Evolutionary conservation across 2,113 vertebrate species (phyloP).

Genomic region (Potamarius usumacintae): DNA sequence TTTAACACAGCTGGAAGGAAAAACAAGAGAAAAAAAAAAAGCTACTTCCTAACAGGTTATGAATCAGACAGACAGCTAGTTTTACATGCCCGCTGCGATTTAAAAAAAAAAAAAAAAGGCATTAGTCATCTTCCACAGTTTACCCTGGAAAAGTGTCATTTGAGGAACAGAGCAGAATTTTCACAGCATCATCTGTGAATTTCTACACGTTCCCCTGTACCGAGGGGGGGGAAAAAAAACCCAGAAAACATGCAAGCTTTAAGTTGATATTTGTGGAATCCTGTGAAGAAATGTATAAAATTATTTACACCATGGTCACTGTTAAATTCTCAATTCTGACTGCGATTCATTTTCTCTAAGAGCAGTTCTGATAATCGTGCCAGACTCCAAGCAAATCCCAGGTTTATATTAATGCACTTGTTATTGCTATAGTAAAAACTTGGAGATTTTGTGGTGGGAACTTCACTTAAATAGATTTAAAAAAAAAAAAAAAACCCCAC

Average conservation of each 20-base stretch:
- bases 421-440: not conserved
- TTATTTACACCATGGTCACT: not conserved
- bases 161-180: not conserved
- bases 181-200: not conserved
- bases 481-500: no score
- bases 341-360: not conserved
- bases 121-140: conserved; percentile 17
- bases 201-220: not conserved
- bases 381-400: not conserved
- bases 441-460: not conserved
- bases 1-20: conserved; percentile 10
- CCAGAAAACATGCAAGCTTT: not conserved
- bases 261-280: not conserved
- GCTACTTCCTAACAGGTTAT: conserved; percentile 8
- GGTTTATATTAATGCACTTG: not conserved
- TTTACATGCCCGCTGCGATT: conserved; percentile 36
- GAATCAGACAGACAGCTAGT: conserved; percentile 20
- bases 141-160: not conserved
- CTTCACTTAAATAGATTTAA: not conserved
- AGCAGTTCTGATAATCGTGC: not conserved
- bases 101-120: not conserved
- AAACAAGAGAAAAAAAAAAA: not conserved
- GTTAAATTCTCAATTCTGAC: not conserved
- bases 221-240: not conserved
- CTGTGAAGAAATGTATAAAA: not conserved